Conservation (phyloP, 2,888 invertebrate genomes). For the Dascillus cervinus region DNA sequence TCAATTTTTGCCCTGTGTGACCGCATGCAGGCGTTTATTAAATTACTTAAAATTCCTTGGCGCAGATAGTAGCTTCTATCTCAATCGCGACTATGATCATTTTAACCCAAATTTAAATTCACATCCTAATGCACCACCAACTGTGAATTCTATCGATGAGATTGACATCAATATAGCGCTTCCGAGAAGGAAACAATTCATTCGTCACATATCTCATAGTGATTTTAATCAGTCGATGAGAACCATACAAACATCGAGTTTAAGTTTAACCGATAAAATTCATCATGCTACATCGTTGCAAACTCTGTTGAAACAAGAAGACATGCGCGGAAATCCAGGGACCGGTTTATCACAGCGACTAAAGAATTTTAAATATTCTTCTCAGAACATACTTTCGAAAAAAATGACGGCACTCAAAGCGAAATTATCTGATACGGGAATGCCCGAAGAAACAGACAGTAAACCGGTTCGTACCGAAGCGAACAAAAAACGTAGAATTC, state of each 20-base stretch:
- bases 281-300: constrained; percentile 25
- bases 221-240: constrained; percentile 21
- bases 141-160: too few relatives aligned
- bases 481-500: constrained; percentile 43
- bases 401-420: constrained; percentile 54
- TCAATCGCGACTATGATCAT: constrained; percentile 28
- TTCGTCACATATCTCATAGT: constrained; percentile 25
- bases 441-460: constrained; percentile 44
- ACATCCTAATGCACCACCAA: too few relatives aligned
- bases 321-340: constrained; percentile 47
- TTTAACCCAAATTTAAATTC: too few relatives aligned
- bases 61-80: constrained; percentile 37
- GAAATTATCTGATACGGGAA: constrained; percentile 46
- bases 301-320: constrained; percentile 50
- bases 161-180: constrained; percentile 1
- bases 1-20: background rate
- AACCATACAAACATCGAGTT: constrained; percentile 21
- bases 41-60: constrained; percentile 41
- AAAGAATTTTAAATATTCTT: constrained; percentile 55
- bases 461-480: constrained; percentile 43
- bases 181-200: constrained; percentile 14
- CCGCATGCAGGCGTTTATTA: constrained; percentile 33
- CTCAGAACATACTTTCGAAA: constrained; percentile 53
- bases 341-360: constrained; percentile 50
- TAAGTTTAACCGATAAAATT: constrained; percentile 17